A percentile compares a stretch with the other conserved stretches of the same genome.
phyloP scores from a whole-genome alignment of 2,113 vertebrate genomes.

The Aphyosemion australe region DNA sequence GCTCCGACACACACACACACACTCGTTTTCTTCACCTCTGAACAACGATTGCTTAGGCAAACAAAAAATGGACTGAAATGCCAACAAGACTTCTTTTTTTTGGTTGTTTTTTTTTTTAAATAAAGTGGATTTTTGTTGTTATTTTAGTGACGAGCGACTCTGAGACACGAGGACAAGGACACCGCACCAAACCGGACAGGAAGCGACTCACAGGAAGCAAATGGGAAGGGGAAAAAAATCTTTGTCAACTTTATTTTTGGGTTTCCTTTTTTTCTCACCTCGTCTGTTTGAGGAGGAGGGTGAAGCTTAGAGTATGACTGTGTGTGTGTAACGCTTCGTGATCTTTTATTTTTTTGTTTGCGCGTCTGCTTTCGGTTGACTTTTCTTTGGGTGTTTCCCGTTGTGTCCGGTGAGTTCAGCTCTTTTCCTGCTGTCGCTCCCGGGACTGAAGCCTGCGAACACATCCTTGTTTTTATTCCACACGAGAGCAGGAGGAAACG shows the following conservation, averaged over 20 bases:
- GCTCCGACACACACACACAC: conserved; percentile 32
- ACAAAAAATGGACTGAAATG: conserved; percentile 38
- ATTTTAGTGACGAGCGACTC: conserved; percentile 42
- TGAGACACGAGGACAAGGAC: conserved; percentile 12
- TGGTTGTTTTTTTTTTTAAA: conserved; percentile 34
- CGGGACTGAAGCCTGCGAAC: conserved; percentile 64
- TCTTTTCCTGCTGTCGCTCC: conserved; percentile 1
- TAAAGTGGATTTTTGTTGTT: conserved; percentile 24
- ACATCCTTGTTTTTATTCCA: conserved; percentile 67
- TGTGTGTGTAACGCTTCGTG: conserved; percentile 50
- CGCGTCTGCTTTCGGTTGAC: conserved; percentile 15
- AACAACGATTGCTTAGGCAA: conserved; percentile 54
- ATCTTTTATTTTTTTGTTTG: conserved; percentile 28
- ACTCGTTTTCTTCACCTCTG: conserved; percentile 44
- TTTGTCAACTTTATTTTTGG: conserved; percentile 75
- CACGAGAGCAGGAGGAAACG: conserved; percentile 22
- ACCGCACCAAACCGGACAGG: conserved; percentile 42
- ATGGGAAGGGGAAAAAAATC: conserved; percentile 46
- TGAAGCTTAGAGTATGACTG: conserved; percentile 57
- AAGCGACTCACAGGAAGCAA: conserved; percentile 28
- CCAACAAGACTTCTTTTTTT: conserved; percentile 40
- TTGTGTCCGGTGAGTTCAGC: conserved; percentile 25
- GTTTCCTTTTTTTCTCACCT: conserved; percentile 70
- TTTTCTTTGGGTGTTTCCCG: conserved; percentile 8
- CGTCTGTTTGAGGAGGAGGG: conserved; percentile 37